Conservation (phyloP, 53 echinoderm and acorn worm genomes). For the Crossaster papposus region DNA sequence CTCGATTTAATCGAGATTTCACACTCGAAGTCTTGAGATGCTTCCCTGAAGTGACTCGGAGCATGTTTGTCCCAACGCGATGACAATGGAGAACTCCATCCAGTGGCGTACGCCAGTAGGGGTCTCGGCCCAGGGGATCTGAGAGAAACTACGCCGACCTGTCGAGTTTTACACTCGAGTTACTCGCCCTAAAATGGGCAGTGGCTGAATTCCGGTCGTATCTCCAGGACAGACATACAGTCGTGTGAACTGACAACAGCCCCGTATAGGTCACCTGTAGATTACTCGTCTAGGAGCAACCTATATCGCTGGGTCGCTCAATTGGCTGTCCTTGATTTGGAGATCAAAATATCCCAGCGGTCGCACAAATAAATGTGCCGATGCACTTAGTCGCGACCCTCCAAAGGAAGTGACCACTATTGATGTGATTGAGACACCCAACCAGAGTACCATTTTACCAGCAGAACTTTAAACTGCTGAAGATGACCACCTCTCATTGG, state of each 20-base stretch:
- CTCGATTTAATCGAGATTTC: constrained; percentile 50
- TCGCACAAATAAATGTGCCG: background rate
- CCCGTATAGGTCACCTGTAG: constrained; percentile 47
- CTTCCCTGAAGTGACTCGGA: constrained; percentile 10
- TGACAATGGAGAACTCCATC: constrained; percentile 28
- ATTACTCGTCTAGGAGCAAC: constrained; percentile 64
- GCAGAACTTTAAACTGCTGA: too few species aligned
- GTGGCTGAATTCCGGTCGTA: constrained; percentile 53
- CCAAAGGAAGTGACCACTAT: background rate
- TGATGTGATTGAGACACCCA: background rate
- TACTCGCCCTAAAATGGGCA: constrained; percentile 33
- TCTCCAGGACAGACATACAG: background rate
- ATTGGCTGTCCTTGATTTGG: constrained; percentile 48
- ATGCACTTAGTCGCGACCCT: background rate
- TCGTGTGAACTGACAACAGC: constrained; percentile 60
- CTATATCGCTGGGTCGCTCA: constrained; percentile 60
- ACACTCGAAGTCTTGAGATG: constrained; percentile 58
- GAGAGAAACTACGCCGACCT: constrained; percentile 50
- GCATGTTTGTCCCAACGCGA: constrained; percentile 26
- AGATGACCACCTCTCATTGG: too few species aligned
- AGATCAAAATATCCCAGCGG: constrained; percentile 35
- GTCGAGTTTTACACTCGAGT: constrained; percentile 44
- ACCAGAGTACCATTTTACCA: background rate
- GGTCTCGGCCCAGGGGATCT: constrained; percentile 37
- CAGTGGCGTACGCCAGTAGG: constrained; percentile 46